Evolutionary conservation across 2,797 vertebrate species (phyloP), one percentile per base, ranked within the genome.

Genomic region (Echiichthys vipera): DNA sequence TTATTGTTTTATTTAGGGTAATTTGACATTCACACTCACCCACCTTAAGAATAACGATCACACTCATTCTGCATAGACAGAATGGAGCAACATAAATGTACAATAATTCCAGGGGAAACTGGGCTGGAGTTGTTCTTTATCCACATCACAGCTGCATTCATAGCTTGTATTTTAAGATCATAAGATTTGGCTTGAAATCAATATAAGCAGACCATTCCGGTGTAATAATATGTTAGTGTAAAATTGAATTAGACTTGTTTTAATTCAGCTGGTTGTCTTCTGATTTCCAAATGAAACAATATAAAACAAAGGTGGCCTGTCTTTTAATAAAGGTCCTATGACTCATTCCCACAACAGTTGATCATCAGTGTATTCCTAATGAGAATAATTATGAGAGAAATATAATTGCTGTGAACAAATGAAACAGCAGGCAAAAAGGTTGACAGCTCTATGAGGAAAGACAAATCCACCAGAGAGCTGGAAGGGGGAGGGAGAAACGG

Each of bases 401-500:
- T 61, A 65, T 55, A 74, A 74, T 74, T 71, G 65, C 47, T 53
- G 45, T 51, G 69, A 69, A 84, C 64, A 78, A 80, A 77, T 82
- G 49, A 77, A 79, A 65, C 54, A 66, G 46, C 77, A 10, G 42
- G 25, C 55, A 55, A 30, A 54, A 56, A 71, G 57, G 55, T 58
- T 73, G 67, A 57, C 4, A 24, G 66, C 47, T 56, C 37, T 18
- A 12, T 37, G 34, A 78, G 45, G 7, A 55, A 55, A 63, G 8
- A 67, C 34, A 24, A 53, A 71, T n/a, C 34, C 5, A 39, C 2
- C 0, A 20, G n/a, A 32, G 24, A 34, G 29, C 22, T 8, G 36
- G 57, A 24, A 5, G 10, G 10, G 11, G 3, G 13, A 43, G 13
- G 7, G 18, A 37, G 15, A 15, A 54, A 15, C 0, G 1, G 4